phyloP scores from a whole-genome alignment of 2,888 invertebrate genomes.

The Bembecia ichneumoniformis region DNA sequence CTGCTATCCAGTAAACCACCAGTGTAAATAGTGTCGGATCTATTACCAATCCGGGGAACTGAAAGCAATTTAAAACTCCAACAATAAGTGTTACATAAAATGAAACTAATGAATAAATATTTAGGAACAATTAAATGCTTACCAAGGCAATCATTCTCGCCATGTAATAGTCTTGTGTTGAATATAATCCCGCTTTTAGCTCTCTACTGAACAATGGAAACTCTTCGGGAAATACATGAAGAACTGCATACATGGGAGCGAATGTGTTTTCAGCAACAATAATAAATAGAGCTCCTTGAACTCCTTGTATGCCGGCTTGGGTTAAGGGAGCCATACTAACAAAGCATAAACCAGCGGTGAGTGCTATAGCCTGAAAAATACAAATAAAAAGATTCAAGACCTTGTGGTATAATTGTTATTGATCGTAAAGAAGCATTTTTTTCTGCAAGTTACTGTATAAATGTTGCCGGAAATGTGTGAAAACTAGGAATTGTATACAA shows the following conservation, averaged over 20 bases:
- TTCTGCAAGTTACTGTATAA: too few relatives aligned
- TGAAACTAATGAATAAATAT: background rate
- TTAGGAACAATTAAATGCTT: slow-evolving; percentile 24
- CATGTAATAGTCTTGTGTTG: slow-evolving; percentile 84
- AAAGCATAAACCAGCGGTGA: slow-evolving; percentile 89
- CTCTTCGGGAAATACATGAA: slow-evolving; percentile 85
- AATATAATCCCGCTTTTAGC: slow-evolving; percentile 85
- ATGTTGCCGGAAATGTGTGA: too few relatives aligned
- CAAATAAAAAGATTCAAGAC: too few relatives aligned
- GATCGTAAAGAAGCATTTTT: too few relatives aligned
- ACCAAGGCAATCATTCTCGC: slow-evolving; percentile 87
- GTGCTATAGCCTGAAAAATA: slow-evolving; percentile 72
- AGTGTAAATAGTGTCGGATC: slow-evolving; percentile 87
- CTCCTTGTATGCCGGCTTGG: slow-evolving; percentile 88
- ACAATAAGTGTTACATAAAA: background rate
- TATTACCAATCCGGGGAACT: slow-evolving; percentile 88
- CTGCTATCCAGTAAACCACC: slow-evolving; percentile 90
- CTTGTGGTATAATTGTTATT: too few relatives aligned
- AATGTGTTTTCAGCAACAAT: slow-evolving; percentile 93
- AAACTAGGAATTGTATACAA: too few relatives aligned
- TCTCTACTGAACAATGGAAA: slow-evolving; percentile 87
- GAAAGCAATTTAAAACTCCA: slow-evolving; percentile 38
- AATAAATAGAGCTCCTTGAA: slow-evolving; percentile 90
- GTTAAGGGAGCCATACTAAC: slow-evolving; percentile 79
- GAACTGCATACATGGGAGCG: slow-evolving; percentile 90